Base-by-base conservation (phyloP, 1,140 invertebrate species). In the Drosophila rhopaloa region DNA sequence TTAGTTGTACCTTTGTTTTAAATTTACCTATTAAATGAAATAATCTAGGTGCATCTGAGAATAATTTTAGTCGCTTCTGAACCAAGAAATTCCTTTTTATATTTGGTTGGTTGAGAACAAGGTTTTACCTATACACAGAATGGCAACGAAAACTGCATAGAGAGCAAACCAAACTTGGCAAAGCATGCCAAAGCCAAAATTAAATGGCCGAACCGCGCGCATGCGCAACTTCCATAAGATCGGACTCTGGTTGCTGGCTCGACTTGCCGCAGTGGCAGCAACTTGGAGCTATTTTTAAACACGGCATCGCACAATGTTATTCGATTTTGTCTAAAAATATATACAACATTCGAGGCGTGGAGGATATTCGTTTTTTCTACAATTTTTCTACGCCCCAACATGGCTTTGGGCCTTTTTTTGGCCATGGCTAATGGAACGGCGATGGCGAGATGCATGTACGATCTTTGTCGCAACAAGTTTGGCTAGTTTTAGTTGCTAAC, bases 291-390 rank as follows among this genome's bases (percentile, higher is more conserved):
- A 86, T 86, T 88, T 86, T 83, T 86, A 86, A 88, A 79, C 79
- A 58, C 57, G 65, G 72, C 65, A 54, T 54, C 46, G 70, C 82
- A 66, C 82, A 66, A 62, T 60, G 67, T 86, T 79, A 79, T 76
- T 76, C 47, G 44, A 60, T 56, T 77, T 76, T 61, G 83, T 79
- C 83, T 86, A 88, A 83, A 88, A 86, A 86, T 86, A 86, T 67
- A 56, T 37, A 38, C 53, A 32, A 32, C 43, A 56, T 46, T 61
- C 47, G 41, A 63, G 76, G 50, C 70, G 35, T 40, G 43, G 10
- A 24, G 16, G 27, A 38, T 43, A 55, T 65, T 44, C 11, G 24
- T 58, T 60, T 73, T 78, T 77, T 72, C 75, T 85, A 81, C 61
- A 80, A 71, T 71, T 78, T 86, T 85, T 81, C 78, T 81, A 75